Evolutionary conservation across 1,140 invertebrate species (phyloP).

Genomic region (Vanessa tameamea): DNA sequence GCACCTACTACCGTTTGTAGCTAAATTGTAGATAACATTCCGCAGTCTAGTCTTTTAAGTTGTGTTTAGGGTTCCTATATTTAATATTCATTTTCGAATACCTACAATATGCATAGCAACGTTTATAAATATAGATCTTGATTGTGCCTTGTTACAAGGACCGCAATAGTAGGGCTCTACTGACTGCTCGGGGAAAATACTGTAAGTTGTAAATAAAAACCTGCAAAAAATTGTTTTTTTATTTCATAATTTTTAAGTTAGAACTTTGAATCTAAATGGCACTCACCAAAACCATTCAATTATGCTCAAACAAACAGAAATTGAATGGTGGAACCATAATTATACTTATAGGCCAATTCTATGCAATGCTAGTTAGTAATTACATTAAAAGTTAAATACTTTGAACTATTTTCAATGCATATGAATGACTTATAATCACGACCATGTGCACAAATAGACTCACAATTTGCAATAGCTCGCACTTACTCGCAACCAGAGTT

Average conservation of each 20-base stretch:
- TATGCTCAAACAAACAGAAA: too few relatives aligned
- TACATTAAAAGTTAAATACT: too few relatives aligned
- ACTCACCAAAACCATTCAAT: too few relatives aligned
- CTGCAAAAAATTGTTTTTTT: slow-evolving; percentile 22
- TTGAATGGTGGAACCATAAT: too few relatives aligned
- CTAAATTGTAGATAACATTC: slow-evolving; percentile 59
- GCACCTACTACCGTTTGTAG: slow-evolving; percentile 10
- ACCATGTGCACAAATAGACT: too few relatives aligned
- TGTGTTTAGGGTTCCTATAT: slow-evolving; percentile 53
- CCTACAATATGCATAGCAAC: background rate
- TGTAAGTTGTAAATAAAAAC: slow-evolving; percentile 75
- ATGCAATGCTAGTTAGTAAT: too few relatives aligned
- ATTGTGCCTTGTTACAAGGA: slow-evolving; percentile 61
- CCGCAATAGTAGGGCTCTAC: slow-evolving; percentile 53
- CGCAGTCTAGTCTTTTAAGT: slow-evolving; percentile 64
- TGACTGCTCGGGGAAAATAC: slow-evolving; percentile 59
- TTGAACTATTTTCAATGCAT: too few relatives aligned
- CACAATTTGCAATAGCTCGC: too few relatives aligned
- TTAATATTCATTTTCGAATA: slow-evolving; percentile 11
- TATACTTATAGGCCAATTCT: too few relatives aligned
- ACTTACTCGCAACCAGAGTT: too few relatives aligned
- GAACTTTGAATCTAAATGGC: too few relatives aligned
- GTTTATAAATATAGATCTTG: slow-evolving; percentile 7
- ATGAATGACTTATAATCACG: too few relatives aligned
- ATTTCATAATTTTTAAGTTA: background rate